Evolutionary conservation across 2,113 vertebrate species (phyloP).

Genomic region (Chaetura pelagica): DNA sequence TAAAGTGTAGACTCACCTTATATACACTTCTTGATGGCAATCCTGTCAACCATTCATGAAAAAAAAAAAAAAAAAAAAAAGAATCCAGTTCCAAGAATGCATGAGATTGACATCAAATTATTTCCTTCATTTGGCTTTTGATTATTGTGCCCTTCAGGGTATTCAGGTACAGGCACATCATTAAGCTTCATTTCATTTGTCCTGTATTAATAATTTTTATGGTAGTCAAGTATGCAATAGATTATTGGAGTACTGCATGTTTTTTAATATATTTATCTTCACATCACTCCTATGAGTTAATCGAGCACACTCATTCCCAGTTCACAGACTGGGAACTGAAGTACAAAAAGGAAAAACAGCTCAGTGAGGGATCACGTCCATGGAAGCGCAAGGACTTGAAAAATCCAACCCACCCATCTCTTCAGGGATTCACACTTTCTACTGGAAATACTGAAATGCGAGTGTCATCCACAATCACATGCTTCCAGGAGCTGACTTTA

Average conservation of each 20-base stretch:
- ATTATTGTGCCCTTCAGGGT: constrained; percentile 8
- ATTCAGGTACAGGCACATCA: constrained; percentile 62
- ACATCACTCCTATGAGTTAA: constrained; percentile 5
- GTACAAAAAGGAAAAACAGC: neutral
- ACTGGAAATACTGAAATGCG: neutral
- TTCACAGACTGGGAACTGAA: neutral
- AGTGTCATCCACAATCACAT: neutral
- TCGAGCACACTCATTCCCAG: neutral
- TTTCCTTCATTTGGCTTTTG: constrained; percentile 49
- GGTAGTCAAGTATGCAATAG: constrained; percentile 12
- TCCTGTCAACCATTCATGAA: neutral
- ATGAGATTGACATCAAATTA: constrained; percentile 58
- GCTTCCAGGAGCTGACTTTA: neutral
- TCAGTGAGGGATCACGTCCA: neutral
- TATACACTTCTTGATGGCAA: neutral
- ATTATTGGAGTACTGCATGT: neutral
- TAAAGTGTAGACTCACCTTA: neutral
- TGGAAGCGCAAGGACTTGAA: neutral
- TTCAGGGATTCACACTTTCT: neutral
- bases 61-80: rapidly evolving
- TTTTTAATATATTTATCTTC: constrained; percentile 22
- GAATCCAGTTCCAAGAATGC: constrained; percentile 36
- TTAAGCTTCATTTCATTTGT: constrained; percentile 29
- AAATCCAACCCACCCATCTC: neutral
- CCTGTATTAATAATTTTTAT: constrained; percentile 46